A percentile compares a stretch with the other conserved stretches of the same genome.
Conservation (phyloP, 1,140 invertebrate species). For the Streblospio benedicti region DNA sequence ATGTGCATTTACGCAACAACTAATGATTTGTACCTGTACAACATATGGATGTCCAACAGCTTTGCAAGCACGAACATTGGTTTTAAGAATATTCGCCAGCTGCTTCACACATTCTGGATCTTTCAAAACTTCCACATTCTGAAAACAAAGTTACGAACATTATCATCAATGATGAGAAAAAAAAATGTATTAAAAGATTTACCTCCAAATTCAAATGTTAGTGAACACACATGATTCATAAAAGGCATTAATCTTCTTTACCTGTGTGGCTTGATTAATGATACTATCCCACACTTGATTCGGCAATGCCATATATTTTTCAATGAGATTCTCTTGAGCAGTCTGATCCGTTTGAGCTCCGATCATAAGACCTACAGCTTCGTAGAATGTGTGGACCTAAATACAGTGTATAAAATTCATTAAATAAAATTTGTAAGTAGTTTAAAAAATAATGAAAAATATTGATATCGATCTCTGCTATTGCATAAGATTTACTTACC, state of each 20-base stretch:
- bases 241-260: neutral
- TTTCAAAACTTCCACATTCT: slow-evolving; percentile 92
- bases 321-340: slow-evolving; percentile 82
- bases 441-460: neutral
- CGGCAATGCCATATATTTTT: slow-evolving; percentile 93
- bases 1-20: neutral
- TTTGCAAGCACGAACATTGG: slow-evolving; percentile 95
- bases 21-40: slow-evolving; percentile 56
- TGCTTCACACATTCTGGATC: slow-evolving; percentile 95
- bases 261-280: slow-evolving; percentile 74
- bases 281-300: slow-evolving; percentile 99
- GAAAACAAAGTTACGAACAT: slow-evolving; percentile 25
- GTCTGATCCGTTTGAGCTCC: slow-evolving; percentile 82
- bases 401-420: slow-evolving; percentile 17
- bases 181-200: slow-evolving; percentile 14
- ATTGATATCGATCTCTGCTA: neutral
- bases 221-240: neutral
- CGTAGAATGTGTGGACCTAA: slow-evolving; percentile 98
- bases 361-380: slow-evolving; percentile 99
- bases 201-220: neutral
- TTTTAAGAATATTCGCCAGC: slow-evolving; percentile 94
- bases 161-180: slow-evolving; percentile 19
- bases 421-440: neutral
- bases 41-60: slow-evolving; percentile 94
- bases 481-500: slow-evolving; percentile 48